phyloP scores from a whole-genome alignment of 2,113 vertebrate genomes.

The Rousettus leschenaultii region DNA sequence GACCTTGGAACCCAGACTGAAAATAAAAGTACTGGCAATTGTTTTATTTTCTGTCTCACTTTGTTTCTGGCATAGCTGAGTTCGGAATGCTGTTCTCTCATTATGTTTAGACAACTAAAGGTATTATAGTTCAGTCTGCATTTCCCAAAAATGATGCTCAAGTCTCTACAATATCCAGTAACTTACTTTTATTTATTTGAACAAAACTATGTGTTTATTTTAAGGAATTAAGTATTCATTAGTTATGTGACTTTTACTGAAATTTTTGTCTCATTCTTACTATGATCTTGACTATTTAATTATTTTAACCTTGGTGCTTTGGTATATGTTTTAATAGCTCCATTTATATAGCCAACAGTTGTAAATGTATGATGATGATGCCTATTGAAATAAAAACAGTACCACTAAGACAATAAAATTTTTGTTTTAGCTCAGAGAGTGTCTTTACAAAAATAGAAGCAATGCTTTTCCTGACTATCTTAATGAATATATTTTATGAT shows the following conservation, averaged over 20 bases:
- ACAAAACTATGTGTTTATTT: slow-evolving; percentile 37
- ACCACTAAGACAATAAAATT: background rate
- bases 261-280: background rate
- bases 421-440: background rate
- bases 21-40: slow-evolving; percentile 1
- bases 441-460: background rate
- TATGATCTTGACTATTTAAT: background rate
- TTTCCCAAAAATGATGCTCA: slow-evolving; percentile 63
- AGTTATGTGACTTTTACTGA: slow-evolving; percentile 15
- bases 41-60: slow-evolving; percentile 25
- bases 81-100: slow-evolving; percentile 57
- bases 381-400: slow-evolving; percentile 46
- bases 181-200: slow-evolving; percentile 63
- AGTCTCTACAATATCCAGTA: slow-evolving; percentile 35
- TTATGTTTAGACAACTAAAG: slow-evolving; percentile 67
- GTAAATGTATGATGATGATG: background rate
- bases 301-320: background rate
- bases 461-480: background rate
- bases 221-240: slow-evolving; percentile 54
- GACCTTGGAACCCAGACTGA: slow-evolving; percentile 66
- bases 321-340: background rate
- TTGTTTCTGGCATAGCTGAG: slow-evolving; percentile 44
- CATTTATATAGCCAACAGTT: background rate
- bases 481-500: background rate
- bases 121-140: slow-evolving; percentile 25